Evolutionary conservation across 2,888 invertebrate genomes (phyloP).

Genomic region (Calameuta pallipes): DNA sequence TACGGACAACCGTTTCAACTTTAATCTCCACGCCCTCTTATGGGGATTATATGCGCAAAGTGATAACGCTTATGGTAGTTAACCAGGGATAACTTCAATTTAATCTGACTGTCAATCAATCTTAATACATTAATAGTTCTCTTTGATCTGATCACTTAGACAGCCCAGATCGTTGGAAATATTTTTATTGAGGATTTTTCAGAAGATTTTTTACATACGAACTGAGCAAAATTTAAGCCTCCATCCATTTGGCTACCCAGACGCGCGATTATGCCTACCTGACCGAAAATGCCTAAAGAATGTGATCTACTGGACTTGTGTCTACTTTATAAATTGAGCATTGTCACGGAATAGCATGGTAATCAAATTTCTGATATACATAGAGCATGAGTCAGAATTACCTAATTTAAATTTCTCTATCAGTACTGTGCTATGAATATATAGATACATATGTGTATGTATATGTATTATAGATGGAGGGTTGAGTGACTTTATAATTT

Average conservation of each 20-base stretch:
- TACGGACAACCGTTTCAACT: conserved; percentile 23
- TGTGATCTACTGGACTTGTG: too few species aligned
- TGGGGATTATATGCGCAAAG: conserved; percentile 24
- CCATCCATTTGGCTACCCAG: neutral
- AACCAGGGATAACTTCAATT: neutral
- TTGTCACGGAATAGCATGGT: neutral
- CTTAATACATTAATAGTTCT: neutral
- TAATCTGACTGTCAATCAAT: neutral
- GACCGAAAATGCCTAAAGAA: too few species aligned
- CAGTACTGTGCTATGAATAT: neutral
- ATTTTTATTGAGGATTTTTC: neutral
- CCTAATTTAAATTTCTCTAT: neutral
- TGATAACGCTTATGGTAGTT: conserved; percentile 2
- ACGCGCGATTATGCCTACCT: too few species aligned
- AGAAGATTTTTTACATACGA: neutral
- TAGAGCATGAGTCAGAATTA: neutral
- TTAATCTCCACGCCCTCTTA: conserved; percentile 21
- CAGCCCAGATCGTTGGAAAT: neutral
- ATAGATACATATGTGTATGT: neutral
- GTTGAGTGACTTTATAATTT: conserved; percentile 52
- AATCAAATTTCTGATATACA: neutral
- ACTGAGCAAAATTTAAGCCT: neutral
- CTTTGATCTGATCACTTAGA: neutral
- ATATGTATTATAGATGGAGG: neutral
- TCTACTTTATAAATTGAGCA: neutral